Conservation (phyloP, 2,113 vertebrate species). For the Craseonycteris thonglongyai region DNA sequence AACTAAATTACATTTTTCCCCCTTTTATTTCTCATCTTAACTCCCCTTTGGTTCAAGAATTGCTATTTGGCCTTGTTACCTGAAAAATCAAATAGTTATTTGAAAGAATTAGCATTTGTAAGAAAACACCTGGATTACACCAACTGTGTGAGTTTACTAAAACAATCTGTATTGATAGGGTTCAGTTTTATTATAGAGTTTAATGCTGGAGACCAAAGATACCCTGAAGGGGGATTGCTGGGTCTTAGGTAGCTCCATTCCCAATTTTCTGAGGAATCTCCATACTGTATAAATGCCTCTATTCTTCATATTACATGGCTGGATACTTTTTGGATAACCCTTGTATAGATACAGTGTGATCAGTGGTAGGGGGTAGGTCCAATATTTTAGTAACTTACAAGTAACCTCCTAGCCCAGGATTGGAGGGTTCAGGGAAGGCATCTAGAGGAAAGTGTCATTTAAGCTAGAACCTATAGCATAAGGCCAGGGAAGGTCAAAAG, state of each 20-base stretch:
- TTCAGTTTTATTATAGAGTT: conserved; percentile 7
- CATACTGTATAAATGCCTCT: no score
- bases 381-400: background rate
- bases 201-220: background rate
- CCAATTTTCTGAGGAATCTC: no score
- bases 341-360: no score
- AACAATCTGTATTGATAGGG: background rate
- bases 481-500: background rate
- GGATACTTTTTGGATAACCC: no score
- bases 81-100: background rate
- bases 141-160: background rate
- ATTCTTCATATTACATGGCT: no score
- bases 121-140: conserved; percentile 5
- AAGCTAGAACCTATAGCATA: background rate
- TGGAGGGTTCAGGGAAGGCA: background rate
- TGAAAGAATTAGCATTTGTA: conserved; percentile 20
- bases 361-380: background rate
- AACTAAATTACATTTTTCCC: background rate
- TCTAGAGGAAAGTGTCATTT: background rate
- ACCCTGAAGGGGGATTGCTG: no score
- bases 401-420: background rate
- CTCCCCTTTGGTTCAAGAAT: conserved; percentile 6
- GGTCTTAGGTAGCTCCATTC: no score
- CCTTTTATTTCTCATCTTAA: background rate
- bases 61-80: background rate